Base-by-base conservation (phyloP, 2,113 vertebrate species). In the Zosterops borbonicus region DNA sequence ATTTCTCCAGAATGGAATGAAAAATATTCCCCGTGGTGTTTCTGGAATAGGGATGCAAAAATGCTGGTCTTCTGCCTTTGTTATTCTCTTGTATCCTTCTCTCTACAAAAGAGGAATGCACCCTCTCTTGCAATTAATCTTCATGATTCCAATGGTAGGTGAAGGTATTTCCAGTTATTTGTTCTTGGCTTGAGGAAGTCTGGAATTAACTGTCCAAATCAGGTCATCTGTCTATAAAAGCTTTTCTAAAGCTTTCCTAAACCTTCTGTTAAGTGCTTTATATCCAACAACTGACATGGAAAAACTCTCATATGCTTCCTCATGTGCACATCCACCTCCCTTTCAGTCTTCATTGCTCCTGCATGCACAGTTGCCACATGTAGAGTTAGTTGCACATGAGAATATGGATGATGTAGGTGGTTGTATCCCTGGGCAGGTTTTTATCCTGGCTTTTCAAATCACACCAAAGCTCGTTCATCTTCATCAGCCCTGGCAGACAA, bases 401-500 rank as follows among this genome's bases (percentile, higher is more conserved):
- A 77, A 25, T 41, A 41, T 15, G 55, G 12, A 69, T 6, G 2
- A 12, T 29, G 6, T 2, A 60, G 69, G 31, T 70, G 23, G 7
- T 13, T 74, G 42, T 42, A 39, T 39, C 6, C 6, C 35, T 24
- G 3, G 56, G 60, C 42, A 90, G 29, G 49, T 65, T 83, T 90
- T 89, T 55, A 59, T 92, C 52, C 52, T 37, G 88, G 55, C 49
- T 87, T 74, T n/a, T 64, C 76, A 83, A 95, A 74, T 41, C 31
- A 47, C 50, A 85, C 73, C 62, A 56, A 65, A 65, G 56, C 73
- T 58, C 23, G 4, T 96, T 97, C 14, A 7, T 96, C 92, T 95
- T 96, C 88, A 93, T 96, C 83, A 89, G 56, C n/a, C 62, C 52
- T 93, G 93, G 93, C 79, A 92, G 64, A 74, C 93, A 92, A 96